Evolutionary conservation across 2,888 invertebrate genomes (phyloP).

Genomic region (Spilarctia lutea): DNA sequence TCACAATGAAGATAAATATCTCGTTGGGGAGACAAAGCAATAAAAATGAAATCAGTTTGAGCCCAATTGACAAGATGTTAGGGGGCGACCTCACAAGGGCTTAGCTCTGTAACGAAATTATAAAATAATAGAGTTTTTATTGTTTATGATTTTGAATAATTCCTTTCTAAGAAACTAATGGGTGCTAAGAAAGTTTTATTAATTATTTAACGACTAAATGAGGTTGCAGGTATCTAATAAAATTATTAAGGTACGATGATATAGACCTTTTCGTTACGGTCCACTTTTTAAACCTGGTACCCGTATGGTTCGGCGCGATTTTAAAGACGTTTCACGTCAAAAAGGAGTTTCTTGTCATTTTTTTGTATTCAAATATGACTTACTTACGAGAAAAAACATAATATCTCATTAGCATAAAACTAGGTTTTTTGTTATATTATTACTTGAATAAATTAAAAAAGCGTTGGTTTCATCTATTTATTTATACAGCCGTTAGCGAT

Average conservation of each 20-base stretch:
- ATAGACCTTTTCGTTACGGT: no score
- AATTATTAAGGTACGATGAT: no score
- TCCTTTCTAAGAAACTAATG: neutral
- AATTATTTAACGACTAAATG: no score
- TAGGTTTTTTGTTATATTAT: neutral
- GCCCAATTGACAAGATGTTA: constrained; percentile 82
- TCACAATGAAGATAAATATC: constrained; percentile 84
- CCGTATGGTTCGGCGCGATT: no score
- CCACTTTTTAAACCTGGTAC: no score
- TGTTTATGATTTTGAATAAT: constrained; percentile 25
- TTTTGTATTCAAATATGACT: neutral
- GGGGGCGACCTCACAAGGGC: constrained; percentile 55
- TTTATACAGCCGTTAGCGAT: neutral
- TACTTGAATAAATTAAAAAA: neutral
- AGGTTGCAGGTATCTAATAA: no score
- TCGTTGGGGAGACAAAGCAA: constrained; percentile 75
- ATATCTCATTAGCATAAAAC: neutral
- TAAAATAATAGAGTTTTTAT: constrained; percentile 17
- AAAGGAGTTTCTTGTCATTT: no score
- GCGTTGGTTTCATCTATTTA: neutral
- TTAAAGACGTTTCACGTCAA: no score
- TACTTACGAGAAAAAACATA: neutral
- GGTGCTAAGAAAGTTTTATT: neutral
- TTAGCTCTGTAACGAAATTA: constrained; percentile 17
- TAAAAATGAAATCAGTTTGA: constrained; percentile 84